Percentiles rank a stretch among this genome's conserved stretches.
These are phyloP conservation scores for Corythoichthys haematopterus DNA, from an alignment of 2,113 vertebrate species.

Conservation along the genomic window DNA sequence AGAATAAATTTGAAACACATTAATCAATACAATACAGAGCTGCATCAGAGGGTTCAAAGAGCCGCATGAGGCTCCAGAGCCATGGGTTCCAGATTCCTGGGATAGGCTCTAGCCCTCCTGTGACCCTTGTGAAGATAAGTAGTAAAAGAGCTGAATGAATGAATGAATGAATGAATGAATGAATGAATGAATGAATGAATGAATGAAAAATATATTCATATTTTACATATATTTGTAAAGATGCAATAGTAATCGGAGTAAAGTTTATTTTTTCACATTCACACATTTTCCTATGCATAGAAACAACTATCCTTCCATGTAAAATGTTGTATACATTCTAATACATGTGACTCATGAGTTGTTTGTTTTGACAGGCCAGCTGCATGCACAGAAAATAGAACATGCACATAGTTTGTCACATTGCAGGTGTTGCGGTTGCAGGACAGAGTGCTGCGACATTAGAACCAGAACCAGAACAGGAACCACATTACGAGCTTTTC, in stretches of 20 bases:
- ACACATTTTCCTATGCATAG: neutral
- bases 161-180: too few relatives aligned
- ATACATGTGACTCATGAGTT: neutral
- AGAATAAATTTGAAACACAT: too few relatives aligned
- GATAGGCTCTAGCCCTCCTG: too few relatives aligned
- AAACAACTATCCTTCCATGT: neutral
- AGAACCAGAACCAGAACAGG: conserved; percentile 3
- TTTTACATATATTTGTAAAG: too few relatives aligned
- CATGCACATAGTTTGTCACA: conserved; percentile 5
- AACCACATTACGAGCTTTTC: conserved; percentile 37
- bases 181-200: too few relatives aligned
- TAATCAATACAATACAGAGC: too few relatives aligned
- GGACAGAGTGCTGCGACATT: conserved; percentile 41
- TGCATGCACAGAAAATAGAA: conserved; percentile 10
- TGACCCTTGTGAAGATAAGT: too few relatives aligned
- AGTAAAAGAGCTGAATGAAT: too few relatives aligned
- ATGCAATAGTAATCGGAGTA: neutral
- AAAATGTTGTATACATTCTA: neutral
- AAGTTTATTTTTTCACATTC: neutral
- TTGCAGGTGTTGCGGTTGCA: conserved; percentile 44
- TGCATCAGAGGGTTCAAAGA: too few relatives aligned
- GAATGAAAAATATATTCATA: too few relatives aligned
- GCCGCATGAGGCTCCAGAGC: too few relatives aligned
- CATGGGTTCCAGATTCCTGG: too few relatives aligned
- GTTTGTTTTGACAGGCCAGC: conserved; percentile 1